Evolutionary conservation across 2,888 invertebrate genomes (phyloP).

Genomic region (Ptychoptera contaminata): DNA sequence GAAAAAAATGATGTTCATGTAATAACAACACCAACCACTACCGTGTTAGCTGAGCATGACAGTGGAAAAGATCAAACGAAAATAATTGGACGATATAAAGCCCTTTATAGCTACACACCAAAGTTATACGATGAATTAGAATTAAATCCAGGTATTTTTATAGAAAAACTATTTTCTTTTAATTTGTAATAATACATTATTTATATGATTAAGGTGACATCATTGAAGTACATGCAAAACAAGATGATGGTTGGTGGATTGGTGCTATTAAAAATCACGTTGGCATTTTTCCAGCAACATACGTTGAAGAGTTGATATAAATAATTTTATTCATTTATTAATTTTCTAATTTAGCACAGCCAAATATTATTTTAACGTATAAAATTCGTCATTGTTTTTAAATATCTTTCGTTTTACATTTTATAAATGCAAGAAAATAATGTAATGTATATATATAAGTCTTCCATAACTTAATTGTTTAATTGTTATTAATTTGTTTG

Average conservation of each 20-base stretch:
- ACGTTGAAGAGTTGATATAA: constrained; percentile 62
- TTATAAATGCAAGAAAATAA: too few species aligned
- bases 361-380: too few species aligned
- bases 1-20: constrained; percentile 22
- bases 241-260: constrained; percentile 90
- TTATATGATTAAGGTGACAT: constrained; percentile 51
- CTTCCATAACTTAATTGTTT: too few species aligned
- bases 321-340: not conserved
- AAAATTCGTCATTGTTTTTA: too few species aligned
- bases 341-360: not conserved
- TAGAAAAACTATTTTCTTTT: not conserved
- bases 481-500: not conserved
- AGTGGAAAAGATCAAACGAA: constrained; percentile 8
- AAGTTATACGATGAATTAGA: constrained; percentile 76
- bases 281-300: constrained; percentile 89
- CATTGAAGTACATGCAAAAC: constrained; percentile 77
- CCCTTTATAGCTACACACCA: constrained; percentile 75
- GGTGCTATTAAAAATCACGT: constrained; percentile 72
- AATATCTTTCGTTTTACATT: too few species aligned
- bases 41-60: constrained; percentile 3
- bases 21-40: not conserved
- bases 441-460: too few species aligned
- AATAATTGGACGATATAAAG: constrained; percentile 58
- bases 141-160: constrained; percentile 42
- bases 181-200: not conserved